Evolutionary conservation across 2,888 invertebrate genomes (phyloP).

Genomic region (Tubulanus polymorphus): DNA sequence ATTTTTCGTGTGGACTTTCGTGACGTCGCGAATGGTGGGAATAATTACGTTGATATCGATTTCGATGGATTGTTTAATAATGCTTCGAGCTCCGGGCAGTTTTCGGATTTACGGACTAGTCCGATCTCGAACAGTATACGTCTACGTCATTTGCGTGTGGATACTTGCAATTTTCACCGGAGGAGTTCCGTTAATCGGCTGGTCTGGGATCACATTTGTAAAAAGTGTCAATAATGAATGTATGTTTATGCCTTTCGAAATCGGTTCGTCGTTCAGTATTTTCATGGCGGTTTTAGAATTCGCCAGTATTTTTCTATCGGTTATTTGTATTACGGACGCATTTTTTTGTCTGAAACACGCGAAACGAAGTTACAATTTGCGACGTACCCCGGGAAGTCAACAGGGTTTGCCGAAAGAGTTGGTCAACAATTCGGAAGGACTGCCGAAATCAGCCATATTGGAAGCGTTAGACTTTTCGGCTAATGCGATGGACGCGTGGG

Average conservation of each 20-base stretch:
- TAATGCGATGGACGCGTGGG: background rate
- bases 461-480: background rate
- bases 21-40: background rate
- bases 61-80: background rate
- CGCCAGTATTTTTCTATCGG: background rate
- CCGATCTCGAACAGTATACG: background rate
- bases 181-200: background rate
- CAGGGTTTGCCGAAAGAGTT: background rate
- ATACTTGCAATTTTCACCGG: background rate
- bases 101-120: background rate
- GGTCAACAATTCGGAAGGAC: background rate
- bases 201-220: background rate
- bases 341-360: background rate
- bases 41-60: background rate
- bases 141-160: background rate
- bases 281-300: background rate
- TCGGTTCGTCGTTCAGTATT: constrained; percentile 1
- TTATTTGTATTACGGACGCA: background rate
- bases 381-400: background rate
- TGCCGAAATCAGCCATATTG: background rate
- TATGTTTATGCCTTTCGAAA: background rate
- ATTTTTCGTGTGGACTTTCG: background rate
- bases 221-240: background rate
- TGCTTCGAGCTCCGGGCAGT: background rate
- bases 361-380: background rate